Conservation (phyloP, 1,140 invertebrate species). For the Philotrypesis tridentata region DNA sequence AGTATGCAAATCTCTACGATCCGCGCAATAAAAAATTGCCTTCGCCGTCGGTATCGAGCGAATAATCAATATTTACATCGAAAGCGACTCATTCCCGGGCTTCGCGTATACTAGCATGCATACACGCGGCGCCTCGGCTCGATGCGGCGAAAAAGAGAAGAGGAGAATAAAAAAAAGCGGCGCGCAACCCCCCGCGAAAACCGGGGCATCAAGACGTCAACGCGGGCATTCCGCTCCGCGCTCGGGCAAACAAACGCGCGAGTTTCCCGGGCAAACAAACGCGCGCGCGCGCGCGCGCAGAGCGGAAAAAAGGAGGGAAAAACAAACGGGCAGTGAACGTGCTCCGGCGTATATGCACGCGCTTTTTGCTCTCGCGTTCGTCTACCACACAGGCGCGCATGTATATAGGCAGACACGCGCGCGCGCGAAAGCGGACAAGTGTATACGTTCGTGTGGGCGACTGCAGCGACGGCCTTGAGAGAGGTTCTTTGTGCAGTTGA, state of each 20-base stretch:
- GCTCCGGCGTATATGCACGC: constrained; percentile 27
- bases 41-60: neutral
- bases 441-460: constrained; percentile 11
- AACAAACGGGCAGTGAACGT: constrained; percentile 23
- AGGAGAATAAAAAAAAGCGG: constrained; percentile 50
- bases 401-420: constrained; percentile 47
- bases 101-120: neutral
- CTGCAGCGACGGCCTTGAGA: constrained; percentile 69
- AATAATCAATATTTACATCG: constrained; percentile 1
- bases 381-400: neutral
- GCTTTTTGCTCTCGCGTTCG: constrained; percentile 55
- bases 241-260: constrained; percentile 29
- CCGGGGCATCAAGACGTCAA: constrained; percentile 17
- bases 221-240: constrained; percentile 50
- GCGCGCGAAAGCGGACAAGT: constrained; percentile 39
- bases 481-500: constrained; percentile 71
- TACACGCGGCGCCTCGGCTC: neutral
- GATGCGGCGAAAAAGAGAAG: neutral
- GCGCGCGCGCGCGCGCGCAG: too few relatives aligned
- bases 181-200: constrained; percentile 39
- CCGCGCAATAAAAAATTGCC: neutral
- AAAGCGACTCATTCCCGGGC: neutral
- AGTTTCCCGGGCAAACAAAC: too few relatives aligned
- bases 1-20: neutral
- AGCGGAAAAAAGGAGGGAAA: neutral